Percentiles rank a stretch among this genome's conserved stretches.
These are phyloP conservation scores for Avahi laniger DNA, from an alignment of 2,797 vertebrate species.

Conservation along the genomic window DNA sequence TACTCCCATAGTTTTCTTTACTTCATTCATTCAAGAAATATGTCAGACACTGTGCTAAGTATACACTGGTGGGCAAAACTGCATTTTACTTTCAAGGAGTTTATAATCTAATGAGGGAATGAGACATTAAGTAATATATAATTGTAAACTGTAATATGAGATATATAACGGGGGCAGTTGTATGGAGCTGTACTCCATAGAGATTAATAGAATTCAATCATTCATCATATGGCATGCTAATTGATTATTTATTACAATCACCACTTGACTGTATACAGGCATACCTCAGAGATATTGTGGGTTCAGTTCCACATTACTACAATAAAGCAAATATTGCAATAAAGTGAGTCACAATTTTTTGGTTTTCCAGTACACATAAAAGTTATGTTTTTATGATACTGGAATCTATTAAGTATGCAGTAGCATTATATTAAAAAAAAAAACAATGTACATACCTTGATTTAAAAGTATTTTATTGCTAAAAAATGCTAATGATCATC, in stretches of 20 bases:
- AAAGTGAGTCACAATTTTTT: neutral
- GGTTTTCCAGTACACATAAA: neutral
- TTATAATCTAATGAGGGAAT: neutral
- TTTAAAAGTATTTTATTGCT: neutral
- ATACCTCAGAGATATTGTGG: too few relatives aligned
- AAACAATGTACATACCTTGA: neutral
- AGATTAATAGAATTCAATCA: neutral
- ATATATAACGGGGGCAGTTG: neutral
- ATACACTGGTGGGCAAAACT: neutral
- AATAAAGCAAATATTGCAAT: too few relatives aligned
- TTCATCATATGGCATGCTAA: neutral
- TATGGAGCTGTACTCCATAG: neutral
- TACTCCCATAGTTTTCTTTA: neutral
- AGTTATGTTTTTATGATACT: neutral
- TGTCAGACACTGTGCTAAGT: neutral
- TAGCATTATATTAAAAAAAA: neutral
- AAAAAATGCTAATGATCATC: neutral
- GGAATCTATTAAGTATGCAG: neutral
- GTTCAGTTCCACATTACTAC: too few relatives aligned
- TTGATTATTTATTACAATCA: neutral
- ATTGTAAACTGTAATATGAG: neutral
- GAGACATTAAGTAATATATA: neutral
- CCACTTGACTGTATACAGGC: neutral
- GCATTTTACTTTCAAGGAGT: constrained; percentile 29
- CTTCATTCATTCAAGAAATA: neutral